These are phyloP conservation scores for Drosophila macrospina DNA, from an alignment of 2,888 invertebrate species.

Conservation along the genomic window DNA sequence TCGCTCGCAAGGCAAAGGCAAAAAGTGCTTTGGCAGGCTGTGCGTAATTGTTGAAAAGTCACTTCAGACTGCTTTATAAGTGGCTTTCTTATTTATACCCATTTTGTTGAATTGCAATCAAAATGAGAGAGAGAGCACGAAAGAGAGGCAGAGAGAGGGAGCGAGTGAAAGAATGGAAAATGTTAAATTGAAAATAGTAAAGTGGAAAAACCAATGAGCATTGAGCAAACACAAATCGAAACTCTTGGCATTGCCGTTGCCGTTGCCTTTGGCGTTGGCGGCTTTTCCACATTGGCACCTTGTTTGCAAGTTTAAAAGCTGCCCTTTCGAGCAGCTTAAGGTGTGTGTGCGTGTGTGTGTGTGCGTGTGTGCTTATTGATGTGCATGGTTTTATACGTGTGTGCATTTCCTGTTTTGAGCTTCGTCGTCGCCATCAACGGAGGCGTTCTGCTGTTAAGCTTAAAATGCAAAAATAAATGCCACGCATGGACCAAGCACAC, in stretches of 20 bases:
- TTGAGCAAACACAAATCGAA: slow-evolving; percentile 68
- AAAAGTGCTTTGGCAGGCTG: neutral
- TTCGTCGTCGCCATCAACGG: slow-evolving; percentile 61
- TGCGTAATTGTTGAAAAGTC: slow-evolving; percentile 49
- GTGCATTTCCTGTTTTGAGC: slow-evolving; percentile 74
- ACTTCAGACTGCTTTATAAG: slow-evolving; percentile 53
- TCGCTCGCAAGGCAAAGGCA: too few species aligned
- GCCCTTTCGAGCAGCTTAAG: slow-evolving; percentile 61
- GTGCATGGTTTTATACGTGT: slow-evolving; percentile 24
- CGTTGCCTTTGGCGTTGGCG: slow-evolving; percentile 45
- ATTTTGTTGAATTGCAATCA: slow-evolving; percentile 52
- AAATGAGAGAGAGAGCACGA: slow-evolving; percentile 11
- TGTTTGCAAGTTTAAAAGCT: slow-evolving; percentile 71
- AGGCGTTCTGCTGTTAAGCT: slow-evolving; percentile 66
- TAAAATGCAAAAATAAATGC: slow-evolving; percentile 81
- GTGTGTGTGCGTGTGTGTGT: slow-evolving; percentile 14
- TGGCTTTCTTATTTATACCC: slow-evolving; percentile 59
- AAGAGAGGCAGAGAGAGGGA: neutral
- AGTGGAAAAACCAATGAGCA: slow-evolving; percentile 61
- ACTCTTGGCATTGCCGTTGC: slow-evolving; percentile 34
- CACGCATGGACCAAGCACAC: slow-evolving; percentile 58
- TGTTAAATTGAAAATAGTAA: slow-evolving; percentile 39
- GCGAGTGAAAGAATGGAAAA: slow-evolving; percentile 3
- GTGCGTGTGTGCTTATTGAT: slow-evolving; percentile 25
- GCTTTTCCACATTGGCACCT: slow-evolving; percentile 76